These are phyloP conservation scores for Patiria miniata DNA, from an alignment of 35 echinoderm and acorn worm genomes.

Conservation along the genomic window DNA sequence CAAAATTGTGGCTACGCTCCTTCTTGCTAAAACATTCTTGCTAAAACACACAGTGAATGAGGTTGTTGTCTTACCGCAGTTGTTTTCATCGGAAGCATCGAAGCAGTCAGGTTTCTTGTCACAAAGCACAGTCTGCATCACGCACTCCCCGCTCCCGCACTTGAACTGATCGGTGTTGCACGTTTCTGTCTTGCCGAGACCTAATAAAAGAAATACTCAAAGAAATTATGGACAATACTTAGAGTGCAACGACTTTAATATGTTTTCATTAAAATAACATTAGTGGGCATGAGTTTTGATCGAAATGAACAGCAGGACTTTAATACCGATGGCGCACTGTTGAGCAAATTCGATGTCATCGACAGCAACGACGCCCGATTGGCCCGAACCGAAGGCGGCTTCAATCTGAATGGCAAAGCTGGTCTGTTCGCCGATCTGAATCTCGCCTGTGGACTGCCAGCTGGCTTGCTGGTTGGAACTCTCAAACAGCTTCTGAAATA, in stretches of 20 bases:
- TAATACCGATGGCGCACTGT: conserved; percentile 29
- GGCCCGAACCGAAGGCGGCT: neutral
- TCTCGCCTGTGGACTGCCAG: conserved; percentile 21
- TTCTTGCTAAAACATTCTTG: no score
- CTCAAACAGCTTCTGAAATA: neutral
- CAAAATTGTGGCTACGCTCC: no score
- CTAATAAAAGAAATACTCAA: neutral
- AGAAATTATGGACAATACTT: no score
- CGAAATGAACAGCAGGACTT: neutral
- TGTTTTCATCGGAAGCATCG: conserved; percentile 16
- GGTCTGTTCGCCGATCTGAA: conserved; percentile 12
- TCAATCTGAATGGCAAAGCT: conserved; percentile 32
- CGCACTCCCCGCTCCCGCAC: neutral
- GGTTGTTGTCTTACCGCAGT: conserved; percentile 15
- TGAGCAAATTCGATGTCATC: conserved; percentile 32
- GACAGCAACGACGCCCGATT: neutral
- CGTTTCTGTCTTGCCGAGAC: neutral
- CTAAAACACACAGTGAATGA: no score
- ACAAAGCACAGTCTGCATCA: conserved; percentile 1
- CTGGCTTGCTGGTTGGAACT: neutral
- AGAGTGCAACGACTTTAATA: no score
- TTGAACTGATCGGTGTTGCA: conserved; percentile 34
- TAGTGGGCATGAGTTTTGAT: no score
- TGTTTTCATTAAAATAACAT: no score
- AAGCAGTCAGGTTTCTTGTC: conserved; percentile 16